A percentile compares a stretch with the other conserved stretches of the same genome.
These are phyloP conservation scores for Anaspis maculata DNA, from an alignment of 2,888 invertebrate species.

Conservation along the genomic window DNA sequence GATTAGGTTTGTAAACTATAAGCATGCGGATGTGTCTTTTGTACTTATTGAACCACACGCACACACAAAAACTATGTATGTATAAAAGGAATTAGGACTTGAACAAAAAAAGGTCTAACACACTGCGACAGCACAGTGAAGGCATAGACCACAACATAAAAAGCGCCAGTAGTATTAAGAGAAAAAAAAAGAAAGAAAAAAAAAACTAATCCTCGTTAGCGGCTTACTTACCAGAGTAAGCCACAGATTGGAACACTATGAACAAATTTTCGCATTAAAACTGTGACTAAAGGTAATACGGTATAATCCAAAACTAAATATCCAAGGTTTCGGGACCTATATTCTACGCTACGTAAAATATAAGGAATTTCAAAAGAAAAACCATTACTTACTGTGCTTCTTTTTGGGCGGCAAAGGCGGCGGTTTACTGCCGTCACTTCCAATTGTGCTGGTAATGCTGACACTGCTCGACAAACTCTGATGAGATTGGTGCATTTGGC, in stretches of 20 bases:
- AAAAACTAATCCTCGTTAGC: slow-evolving; percentile 22
- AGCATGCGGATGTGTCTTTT: too few relatives aligned
- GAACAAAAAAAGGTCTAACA: too few relatives aligned
- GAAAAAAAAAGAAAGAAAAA: slow-evolving; percentile 6
- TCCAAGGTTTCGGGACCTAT: slow-evolving; percentile 10
- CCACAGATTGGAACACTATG: slow-evolving; percentile 92
- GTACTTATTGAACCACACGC: too few relatives aligned
- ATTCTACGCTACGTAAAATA: too few relatives aligned
- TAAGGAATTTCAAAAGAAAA: slow-evolving; percentile 12
- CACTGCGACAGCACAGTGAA: too few relatives aligned
- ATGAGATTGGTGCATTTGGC: slow-evolving; percentile 40
- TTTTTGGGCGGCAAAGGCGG: slow-evolving; percentile 91
- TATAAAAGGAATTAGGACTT: too few relatives aligned
- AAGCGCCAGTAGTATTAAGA: too few relatives aligned
- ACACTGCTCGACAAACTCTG: slow-evolving; percentile 25
- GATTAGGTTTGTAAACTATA: too few relatives aligned
- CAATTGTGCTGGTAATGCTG: slow-evolving; percentile 21
- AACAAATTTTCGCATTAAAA: slow-evolving; percentile 39
- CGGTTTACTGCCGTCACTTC: slow-evolving; percentile 59
- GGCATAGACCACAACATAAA: too few relatives aligned
- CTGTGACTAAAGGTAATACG: slow-evolving; percentile 2
- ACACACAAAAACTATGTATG: too few relatives aligned
- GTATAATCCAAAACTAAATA: slow-evolving; percentile 18
- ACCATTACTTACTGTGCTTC: slow-evolving; percentile 77
- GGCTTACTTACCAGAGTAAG: slow-evolving; percentile 87